phyloP scores from a whole-genome alignment of 1,140 invertebrate genomes.

The silkworm (Bombyx mori) region ASM3026992v2 NC_085119.1:6102001-6102500 shows the following conservation, averaged over 20 bases:
- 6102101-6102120: background rate
- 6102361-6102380: constrained; percentile 7
- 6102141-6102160: constrained; percentile 60
- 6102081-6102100: too few relatives aligned
- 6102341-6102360: background rate
- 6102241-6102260: constrained; percentile 9
- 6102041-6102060: too few relatives aligned
- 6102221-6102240: constrained; percentile 25
- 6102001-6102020: too few relatives aligned
- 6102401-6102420: constrained; percentile 11
- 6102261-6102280: constrained; percentile 15
- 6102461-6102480: too few relatives aligned
- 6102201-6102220: constrained; percentile 48
- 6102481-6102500: background rate
- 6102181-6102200: constrained; percentile 59
- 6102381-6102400: constrained; percentile 5
- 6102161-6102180: constrained; percentile 48
- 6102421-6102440: too few relatives aligned
- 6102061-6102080: too few relatives aligned
- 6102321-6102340: too few relatives aligned
- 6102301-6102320: too few relatives aligned
- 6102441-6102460: too few relatives aligned
- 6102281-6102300: constrained; percentile 7
- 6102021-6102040: too few relatives aligned
- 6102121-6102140: constrained; percentile 37